Conservation (phyloP, 2,113 vertebrate genomes). For the Promerops cafer region DNA sequence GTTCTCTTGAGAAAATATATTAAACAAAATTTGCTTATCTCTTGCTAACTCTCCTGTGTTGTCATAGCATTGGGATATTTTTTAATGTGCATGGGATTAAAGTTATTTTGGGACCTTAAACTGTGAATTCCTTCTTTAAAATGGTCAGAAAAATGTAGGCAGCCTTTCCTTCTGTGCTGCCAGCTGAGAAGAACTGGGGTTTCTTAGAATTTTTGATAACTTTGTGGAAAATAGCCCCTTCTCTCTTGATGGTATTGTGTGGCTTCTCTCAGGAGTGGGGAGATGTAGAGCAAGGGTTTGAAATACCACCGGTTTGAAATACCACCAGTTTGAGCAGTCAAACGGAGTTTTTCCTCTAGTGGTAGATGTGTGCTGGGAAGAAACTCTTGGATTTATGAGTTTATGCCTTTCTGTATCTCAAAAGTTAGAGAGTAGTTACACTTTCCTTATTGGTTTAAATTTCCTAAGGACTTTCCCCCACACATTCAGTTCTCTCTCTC, state of each 20-base stretch:
- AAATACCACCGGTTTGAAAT: not conserved
- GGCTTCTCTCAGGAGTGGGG: not conserved
- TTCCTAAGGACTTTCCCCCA: not conserved
- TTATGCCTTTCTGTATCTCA: not conserved
- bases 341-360: not conserved
- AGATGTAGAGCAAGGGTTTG: not conserved
- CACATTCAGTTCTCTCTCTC: not conserved
- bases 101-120: constrained; percentile 28
- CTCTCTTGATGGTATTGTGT: not conserved
- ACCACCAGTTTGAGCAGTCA: not conserved
- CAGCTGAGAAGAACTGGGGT: not conserved
- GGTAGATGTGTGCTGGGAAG: not conserved
- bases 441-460: not conserved
- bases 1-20: not conserved
- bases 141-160: not conserved
- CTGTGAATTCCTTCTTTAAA: constrained; percentile 11
- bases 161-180: not conserved
- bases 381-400: not conserved
- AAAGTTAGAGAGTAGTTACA: not conserved
- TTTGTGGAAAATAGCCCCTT: not conserved
- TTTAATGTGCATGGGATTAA: not conserved
- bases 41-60: not conserved
- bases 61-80: not conserved
- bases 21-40: not conserved
- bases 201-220: not conserved